Evolutionary conservation across 2,113 vertebrate species (phyloP).

Genomic region (Bombycilla garrulus): DNA sequence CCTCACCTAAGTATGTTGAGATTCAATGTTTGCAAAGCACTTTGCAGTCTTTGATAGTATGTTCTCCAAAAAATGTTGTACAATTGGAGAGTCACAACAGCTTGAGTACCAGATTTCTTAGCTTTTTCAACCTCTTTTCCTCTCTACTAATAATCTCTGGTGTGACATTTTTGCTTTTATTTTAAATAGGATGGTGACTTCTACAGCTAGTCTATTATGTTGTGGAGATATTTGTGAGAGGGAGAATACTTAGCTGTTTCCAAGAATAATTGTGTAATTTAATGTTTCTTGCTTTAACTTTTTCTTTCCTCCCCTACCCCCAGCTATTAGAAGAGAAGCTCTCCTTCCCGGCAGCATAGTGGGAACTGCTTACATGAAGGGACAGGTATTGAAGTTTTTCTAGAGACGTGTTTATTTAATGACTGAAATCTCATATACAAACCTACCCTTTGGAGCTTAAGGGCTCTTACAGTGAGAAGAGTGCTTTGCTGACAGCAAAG

Average conservation of each 20-base stretch:
- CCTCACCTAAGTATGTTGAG: neutral
- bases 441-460: slow-evolving; percentile 16
- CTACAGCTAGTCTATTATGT: neutral
- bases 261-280: neutral
- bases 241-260: neutral
- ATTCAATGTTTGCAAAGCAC: neutral
- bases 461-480: neutral
- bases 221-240: neutral
- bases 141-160: neutral
- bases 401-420: slow-evolving; percentile 47
- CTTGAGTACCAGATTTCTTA: neutral
- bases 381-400: slow-evolving; percentile 10
- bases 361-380: slow-evolving; percentile 7
- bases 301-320: neutral
- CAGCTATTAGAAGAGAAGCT: neutral
- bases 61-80: neutral
- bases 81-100: neutral
- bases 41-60: neutral
- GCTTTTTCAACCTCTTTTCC: neutral
- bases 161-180: neutral
- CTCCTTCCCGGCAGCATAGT: slow-evolving; percentile 11
- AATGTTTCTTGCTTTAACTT: neutral
- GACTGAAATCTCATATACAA: slow-evolving; percentile 11
- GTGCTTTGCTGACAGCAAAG: neutral
- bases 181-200: neutral